Base-by-base conservation (phyloP, 2,888 invertebrate species). In the Eristalis arbustorum region DNA sequence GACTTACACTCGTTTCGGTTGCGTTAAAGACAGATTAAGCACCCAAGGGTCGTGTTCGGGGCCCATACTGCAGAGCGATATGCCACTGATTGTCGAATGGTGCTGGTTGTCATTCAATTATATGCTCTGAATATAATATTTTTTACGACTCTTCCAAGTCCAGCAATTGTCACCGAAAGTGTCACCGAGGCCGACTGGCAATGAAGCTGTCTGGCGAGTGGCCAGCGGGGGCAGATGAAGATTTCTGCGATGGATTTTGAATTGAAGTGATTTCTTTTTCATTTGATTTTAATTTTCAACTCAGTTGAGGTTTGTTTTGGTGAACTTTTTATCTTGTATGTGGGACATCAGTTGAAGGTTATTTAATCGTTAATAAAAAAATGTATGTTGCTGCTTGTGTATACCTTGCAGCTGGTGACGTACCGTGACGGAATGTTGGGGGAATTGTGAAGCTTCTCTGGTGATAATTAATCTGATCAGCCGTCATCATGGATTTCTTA, bases 31-130 rank as follows among this genome's bases (percentile, higher is more conserved):
- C 67, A 68, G 75, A 75, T 69, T 75, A 61, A 75, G 23, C 49
- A 57, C 63, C 63, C 63, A 25, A 64, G 69, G 69, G 69, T 77
- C 56, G 77, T 63, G 62, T 40, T 63, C 49, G 49, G 5, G 18
- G n/a, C 49, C 8, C n/a, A 22, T 22, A 14, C 42, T 42, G 56
- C 8, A 37, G 62, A 25, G 5, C 49, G 62, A 18, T 56, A 31
- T 22, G 49, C 34, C 63, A 40, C 69, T 76, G 68, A 76, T 76
- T 76, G 31, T 18, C 42, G 69, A 69, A 69, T 75, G 74, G 61
- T 62, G 78, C 49, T 69, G 78, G 59, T 74, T 71, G 74, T 84
- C 71, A 79, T 84, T 84, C 79, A 84, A 78, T 84, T 79, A 74
- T 74, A 18, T 14, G 66, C 69, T 75, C 71, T 11, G 40, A 71